phyloP scores from a whole-genome alignment of 2,888 invertebrate species.

The Galeruca laticollis region DNA sequence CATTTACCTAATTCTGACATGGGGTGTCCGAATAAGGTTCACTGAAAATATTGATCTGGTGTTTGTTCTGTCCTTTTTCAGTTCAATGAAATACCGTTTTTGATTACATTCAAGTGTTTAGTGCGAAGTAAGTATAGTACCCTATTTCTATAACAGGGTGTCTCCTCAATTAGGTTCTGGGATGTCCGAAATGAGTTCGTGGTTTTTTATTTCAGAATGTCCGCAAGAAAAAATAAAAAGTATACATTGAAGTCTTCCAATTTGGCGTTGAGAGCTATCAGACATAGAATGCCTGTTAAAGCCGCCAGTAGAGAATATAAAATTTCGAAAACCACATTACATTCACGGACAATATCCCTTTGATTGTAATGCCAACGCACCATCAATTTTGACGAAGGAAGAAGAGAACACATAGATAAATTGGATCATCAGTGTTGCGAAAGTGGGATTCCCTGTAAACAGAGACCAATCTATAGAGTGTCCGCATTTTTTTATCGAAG shows the following conservation, averaged over 20 bases:
- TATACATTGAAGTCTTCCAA: slow-evolving; percentile 4
- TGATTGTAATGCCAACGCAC: slow-evolving; percentile 28
- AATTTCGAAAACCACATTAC: slow-evolving; percentile 23
- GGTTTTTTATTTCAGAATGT: slow-evolving; percentile 17
- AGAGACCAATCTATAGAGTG: background rate
- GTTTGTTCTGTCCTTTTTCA: no score
- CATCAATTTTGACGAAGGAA: slow-evolving; percentile 24
- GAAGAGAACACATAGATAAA: slow-evolving; percentile 19
- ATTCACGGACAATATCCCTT: slow-evolving; percentile 24
- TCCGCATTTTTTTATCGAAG: background rate
- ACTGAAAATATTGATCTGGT: no score
- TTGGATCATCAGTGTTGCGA: slow-evolving; percentile 4
- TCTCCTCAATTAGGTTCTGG: no score
- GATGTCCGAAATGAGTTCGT: no score
- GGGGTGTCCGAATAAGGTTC: no score
- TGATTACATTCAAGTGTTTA: no score
- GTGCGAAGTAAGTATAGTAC: no score
- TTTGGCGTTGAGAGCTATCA: background rate
- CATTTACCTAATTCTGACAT: no score
- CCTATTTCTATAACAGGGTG: no score
- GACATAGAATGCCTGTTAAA: slow-evolving; percentile 45
- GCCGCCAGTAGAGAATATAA: no score
- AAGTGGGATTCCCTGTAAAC: background rate
- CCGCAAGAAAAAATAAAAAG: slow-evolving; percentile 3
- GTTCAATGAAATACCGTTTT: no score